These are phyloP conservation scores for Piprites chloris DNA, from an alignment of 2,113 vertebrate genomes.

Conservation along the genomic window DNA sequence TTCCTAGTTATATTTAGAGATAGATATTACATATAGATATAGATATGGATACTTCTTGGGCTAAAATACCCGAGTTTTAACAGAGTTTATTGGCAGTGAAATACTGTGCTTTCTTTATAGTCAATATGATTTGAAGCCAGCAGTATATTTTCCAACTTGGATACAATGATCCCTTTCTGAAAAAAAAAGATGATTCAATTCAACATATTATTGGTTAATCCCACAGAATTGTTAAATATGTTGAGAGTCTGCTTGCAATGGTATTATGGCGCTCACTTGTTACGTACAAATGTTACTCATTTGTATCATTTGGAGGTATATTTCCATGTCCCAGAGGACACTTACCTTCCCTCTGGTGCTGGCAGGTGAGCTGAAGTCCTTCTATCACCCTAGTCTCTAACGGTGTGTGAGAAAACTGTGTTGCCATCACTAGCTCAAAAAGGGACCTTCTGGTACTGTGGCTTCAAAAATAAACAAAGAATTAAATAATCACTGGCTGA, in stretches of 20 bases:
- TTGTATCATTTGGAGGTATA: background rate
- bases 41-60: background rate
- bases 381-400: background rate
- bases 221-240: background rate
- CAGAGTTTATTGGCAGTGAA: background rate
- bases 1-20: background rate
- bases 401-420: background rate
- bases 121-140: background rate
- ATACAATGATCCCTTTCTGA: background rate
- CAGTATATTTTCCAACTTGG: background rate
- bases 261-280: too few relatives aligned
- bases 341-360: background rate
- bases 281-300: too few relatives aligned
- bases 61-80: background rate
- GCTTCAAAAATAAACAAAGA: background rate
- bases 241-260: background rate
- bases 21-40: background rate
- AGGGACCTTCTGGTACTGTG: background rate
- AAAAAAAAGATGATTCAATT: background rate
- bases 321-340: background rate
- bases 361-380: background rate
- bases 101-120: background rate
- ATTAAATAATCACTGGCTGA: background rate
- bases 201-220: background rate
- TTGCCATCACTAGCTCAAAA: background rate